Percentiles rank a stretch among this genome's conserved stretches.
Conservation (phyloP, 2,888 invertebrate species). For the Watsonalla cultraria region DNA sequence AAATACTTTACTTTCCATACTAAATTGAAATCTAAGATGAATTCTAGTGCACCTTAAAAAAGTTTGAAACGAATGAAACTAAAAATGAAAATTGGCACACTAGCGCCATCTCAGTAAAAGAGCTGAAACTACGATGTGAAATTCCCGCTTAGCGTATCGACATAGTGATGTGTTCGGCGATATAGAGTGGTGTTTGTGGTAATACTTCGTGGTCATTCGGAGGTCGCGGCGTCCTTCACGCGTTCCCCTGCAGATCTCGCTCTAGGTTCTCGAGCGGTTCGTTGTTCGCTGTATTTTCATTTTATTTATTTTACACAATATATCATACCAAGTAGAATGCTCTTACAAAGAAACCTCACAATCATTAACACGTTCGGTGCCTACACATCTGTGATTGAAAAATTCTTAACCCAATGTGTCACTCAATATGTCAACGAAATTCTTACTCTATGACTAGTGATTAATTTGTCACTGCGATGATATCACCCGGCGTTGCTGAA, state of each 20-base stretch:
- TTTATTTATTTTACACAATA: conserved; percentile 9
- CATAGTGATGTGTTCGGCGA: neutral
- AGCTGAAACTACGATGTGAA: neutral
- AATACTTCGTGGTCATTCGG: conserved; percentile 32
- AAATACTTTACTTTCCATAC: neutral
- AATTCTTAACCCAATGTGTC: too few species aligned
- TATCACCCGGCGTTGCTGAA: too few species aligned
- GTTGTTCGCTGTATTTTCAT: conserved; percentile 64
- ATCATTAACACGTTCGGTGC: neutral
- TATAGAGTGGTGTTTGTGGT: neutral
- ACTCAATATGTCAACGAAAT: too few species aligned
- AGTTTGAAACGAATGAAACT: neutral
- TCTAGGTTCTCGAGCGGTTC: conserved; percentile 75
- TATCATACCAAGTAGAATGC: conserved; percentile 5
- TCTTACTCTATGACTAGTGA: too few species aligned
- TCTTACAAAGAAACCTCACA: neutral
- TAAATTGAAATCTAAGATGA: neutral
- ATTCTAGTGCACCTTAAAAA: neutral
- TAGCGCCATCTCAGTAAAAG: neutral
- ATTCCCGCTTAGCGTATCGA: neutral
- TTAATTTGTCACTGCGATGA: too few species aligned
- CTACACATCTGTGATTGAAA: neutral
- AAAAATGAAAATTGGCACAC: neutral
- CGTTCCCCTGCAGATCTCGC: conserved; percentile 64
- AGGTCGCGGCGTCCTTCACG: conserved; percentile 37